Evolutionary conservation across 2,888 invertebrate genomes (phyloP), one percentile per base, ranked within the genome.

Genomic region (Bombyx huttoni): DNA sequence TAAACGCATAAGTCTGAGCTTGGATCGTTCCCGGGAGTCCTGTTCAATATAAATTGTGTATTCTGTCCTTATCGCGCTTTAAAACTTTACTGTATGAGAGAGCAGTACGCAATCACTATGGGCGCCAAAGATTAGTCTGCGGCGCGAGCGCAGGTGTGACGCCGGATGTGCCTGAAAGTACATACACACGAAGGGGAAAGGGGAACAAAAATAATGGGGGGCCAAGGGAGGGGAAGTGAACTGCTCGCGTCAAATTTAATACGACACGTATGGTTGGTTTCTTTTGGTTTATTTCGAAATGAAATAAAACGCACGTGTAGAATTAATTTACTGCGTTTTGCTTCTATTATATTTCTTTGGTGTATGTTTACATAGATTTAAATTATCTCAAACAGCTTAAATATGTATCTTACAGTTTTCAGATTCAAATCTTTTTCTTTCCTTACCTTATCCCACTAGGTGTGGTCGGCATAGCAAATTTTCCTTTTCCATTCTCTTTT

Each of bases 131-230:
- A 56, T 53, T 53, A 57, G 58, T 40, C 40, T 40, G 58, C 64
- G 67, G 73, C 83, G 78, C 73, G 53, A 40, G 81, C 83, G 87
- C 87, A 88, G 86, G 87, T 88, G 87, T 80, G 73, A 59, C 68
- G 72, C 83, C 88, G 87, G 87, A 87, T 81, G 75, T 70, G 70
- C 70, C 81, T 82, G 85, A 79, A 85, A 77, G 65, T 8, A 35
- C 13, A 45, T 52, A 47, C 53, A 34, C 54, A 52, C 14, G 47
- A 50, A 48, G 55, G 55, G 49, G 55, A 56, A 56, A 54, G 50
- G 56, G 53, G 24, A 24, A 24, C 24, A 52, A 47, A 40, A 40
- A 40, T 40, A 40, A 40, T 40, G 53, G 56, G 56, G 55, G 53
- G 57, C 55, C 54, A 56, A 58, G 57, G 67, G 63, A 67, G 69